Evolutionary conservation across 2,888 invertebrate genomes (phyloP).

Genomic region (Siphonodentalium dalli): DNA sequence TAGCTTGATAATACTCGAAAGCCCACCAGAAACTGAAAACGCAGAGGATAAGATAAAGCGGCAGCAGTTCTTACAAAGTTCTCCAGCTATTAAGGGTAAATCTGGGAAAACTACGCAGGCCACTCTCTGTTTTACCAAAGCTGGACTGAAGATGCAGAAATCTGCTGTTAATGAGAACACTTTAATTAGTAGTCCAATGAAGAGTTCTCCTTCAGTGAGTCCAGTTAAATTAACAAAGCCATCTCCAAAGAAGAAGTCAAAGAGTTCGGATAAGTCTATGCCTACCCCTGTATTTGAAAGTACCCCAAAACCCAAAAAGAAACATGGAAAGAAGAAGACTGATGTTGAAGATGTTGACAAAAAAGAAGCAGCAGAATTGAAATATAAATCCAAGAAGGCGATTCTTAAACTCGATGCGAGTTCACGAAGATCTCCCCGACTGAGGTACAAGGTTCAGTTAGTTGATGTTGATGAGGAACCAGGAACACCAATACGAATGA

Average conservation of each 20-base stretch:
- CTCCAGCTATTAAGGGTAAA: not conserved
- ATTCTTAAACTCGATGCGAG: constrained; percentile 2
- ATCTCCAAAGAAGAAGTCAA: constrained; percentile 10
- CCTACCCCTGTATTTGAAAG: constrained; percentile 11
- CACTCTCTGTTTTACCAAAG: constrained; percentile 34
- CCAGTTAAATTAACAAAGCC: constrained; percentile 2
- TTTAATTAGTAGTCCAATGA: too few relatives aligned
- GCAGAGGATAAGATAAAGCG: too few relatives aligned
- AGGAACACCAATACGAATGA: constrained; percentile 41
- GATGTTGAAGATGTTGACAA: not conserved
- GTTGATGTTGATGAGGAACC: constrained; percentile 36
- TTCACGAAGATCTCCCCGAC: constrained; percentile 25
- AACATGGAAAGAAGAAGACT: not conserved
- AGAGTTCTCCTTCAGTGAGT: not conserved
- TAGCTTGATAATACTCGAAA: too few relatives aligned
- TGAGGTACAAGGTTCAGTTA: constrained; percentile 37
- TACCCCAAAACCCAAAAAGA: constrained; percentile 7
- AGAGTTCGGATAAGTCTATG: not conserved
- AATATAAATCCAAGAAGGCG: too few relatives aligned
- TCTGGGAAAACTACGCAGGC: constrained; percentile 31
- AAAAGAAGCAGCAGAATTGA: not conserved
- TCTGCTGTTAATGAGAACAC: not conserved
- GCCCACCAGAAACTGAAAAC: too few relatives aligned
- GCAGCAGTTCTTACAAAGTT: too few relatives aligned
- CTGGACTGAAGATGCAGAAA: constrained; percentile 29